Evolutionary conservation across 2,113 vertebrate genomes (phyloP).

Genomic region (Anoplopoma fimbria): DNA sequence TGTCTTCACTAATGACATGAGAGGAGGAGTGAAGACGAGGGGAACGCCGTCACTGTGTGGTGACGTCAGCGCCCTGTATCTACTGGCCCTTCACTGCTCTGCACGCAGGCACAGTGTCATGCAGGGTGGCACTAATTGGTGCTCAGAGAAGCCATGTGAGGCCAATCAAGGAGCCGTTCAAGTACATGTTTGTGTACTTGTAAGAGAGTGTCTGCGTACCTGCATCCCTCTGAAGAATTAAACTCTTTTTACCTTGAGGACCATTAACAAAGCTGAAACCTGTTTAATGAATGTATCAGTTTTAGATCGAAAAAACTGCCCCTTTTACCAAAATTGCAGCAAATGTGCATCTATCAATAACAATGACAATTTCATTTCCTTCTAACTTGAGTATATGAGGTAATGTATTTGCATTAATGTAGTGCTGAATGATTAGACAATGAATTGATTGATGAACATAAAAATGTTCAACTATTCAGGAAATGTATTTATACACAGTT

Average conservation of each 20-base stretch:
- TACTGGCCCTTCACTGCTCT: neutral
- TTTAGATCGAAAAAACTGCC: neutral
- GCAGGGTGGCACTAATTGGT: constrained; percentile 53
- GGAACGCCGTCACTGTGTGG: constrained; percentile 7
- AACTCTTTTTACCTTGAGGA: constrained; percentile 1
- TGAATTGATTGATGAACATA: no score
- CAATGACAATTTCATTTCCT: neutral
- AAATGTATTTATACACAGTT: no score
- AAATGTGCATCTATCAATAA: no score
- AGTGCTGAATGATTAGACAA: no score
- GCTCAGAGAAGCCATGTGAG: constrained; percentile 47
- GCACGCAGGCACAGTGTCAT: constrained; percentile 29
- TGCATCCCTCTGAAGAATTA: constrained; percentile 11
- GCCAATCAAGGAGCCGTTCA: constrained; percentile 47
- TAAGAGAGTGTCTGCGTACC: constrained; percentile 8
- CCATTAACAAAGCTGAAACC: neutral
- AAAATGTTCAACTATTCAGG: no score
- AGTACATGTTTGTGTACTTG: constrained; percentile 26
- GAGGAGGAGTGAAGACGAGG: neutral
- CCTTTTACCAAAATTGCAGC: neutral
- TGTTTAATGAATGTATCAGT: neutral
- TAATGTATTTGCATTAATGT: neutral
- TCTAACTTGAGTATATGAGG: neutral
- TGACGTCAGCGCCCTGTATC: constrained; percentile 41
- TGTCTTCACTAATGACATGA: no score